phyloP scores from a whole-genome alignment of 2,113 vertebrate genomes.

The Phycodurus eques region DNA sequence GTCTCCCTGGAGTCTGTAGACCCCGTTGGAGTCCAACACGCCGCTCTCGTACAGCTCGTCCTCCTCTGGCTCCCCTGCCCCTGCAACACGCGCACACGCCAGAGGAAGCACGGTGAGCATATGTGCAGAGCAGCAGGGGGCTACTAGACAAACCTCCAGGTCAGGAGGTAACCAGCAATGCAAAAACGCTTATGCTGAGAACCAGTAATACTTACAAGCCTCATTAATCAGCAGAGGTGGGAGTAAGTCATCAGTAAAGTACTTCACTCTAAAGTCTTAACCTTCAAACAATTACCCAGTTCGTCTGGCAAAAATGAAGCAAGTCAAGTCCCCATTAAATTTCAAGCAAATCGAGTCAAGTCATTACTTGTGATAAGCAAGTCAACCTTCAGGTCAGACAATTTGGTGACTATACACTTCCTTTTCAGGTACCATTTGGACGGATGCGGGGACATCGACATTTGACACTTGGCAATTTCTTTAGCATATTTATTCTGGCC shows the following conservation, averaged over 20 bases:
- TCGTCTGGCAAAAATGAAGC: too few species aligned
- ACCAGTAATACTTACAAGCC: not conserved
- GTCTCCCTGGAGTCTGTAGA: conserved; percentile 74
- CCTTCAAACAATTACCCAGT: too few species aligned
- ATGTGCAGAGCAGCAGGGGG: not conserved
- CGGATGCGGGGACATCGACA: too few species aligned
- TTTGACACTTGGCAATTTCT: too few species aligned
- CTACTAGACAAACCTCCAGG: not conserved
- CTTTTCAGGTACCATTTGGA: too few species aligned
- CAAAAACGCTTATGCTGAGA: not conserved
- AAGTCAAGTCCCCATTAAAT: too few species aligned
- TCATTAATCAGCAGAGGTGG: not conserved
- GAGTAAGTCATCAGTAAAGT: not conserved
- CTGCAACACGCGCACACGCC: conserved; percentile 47
- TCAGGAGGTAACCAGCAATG: not conserved
- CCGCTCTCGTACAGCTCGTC: conserved; percentile 78
- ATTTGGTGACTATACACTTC: too few species aligned
- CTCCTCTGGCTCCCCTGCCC: conserved; percentile 76
- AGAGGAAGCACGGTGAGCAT: not conserved
- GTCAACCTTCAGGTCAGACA: too few species aligned
- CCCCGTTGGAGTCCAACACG: conserved; percentile 71
- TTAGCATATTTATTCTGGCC: too few species aligned
- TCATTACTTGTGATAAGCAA: too few species aligned
- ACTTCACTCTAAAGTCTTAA: too few species aligned
- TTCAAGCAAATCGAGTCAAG: too few species aligned